phyloP scores from a whole-genome alignment of 2,888 invertebrate genomes.

The Lamellibrachia satsuma region DNA sequence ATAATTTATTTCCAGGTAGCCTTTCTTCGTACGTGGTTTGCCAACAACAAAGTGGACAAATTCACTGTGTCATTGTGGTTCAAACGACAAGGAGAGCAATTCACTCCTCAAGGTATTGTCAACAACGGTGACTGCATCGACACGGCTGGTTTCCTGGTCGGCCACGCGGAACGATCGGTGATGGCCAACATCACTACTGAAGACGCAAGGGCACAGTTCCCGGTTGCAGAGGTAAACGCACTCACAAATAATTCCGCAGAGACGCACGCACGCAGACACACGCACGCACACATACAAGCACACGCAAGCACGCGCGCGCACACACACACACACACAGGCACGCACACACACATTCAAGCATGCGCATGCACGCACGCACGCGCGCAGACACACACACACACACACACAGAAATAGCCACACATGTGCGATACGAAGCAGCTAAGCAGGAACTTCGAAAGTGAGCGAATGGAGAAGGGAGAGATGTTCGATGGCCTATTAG shows the following conservation, averaged over 20 bases:
- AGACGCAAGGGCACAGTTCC: neutral
- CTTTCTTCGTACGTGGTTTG: neutral
- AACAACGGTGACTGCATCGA: constrained; percentile 6
- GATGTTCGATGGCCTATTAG: no score
- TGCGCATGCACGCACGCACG: no score
- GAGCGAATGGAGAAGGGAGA: no score
- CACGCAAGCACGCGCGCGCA: no score
- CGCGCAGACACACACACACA: no score
- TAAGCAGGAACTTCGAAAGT: no score
- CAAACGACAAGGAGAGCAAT: neutral
- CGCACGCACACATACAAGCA: no score
- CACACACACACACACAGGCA: no score
- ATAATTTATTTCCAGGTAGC: neutral
- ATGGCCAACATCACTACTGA: neutral
- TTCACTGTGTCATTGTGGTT: neutral
- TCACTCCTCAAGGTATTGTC: neutral
- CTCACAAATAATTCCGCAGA: neutral
- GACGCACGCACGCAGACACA: neutral
- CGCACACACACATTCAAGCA: no score
- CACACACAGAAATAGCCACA: no score
- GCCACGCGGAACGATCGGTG: neutral
- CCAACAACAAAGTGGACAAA: constrained; percentile 10
- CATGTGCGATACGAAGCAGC: no score
- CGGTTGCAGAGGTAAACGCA: neutral
- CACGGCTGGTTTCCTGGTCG: neutral